Evolutionary conservation across 37 sponge, comb jelly and placozoan species (phyloP), one percentile per base, ranked within the genome.

Genomic region (Ianthella basta): DNA sequence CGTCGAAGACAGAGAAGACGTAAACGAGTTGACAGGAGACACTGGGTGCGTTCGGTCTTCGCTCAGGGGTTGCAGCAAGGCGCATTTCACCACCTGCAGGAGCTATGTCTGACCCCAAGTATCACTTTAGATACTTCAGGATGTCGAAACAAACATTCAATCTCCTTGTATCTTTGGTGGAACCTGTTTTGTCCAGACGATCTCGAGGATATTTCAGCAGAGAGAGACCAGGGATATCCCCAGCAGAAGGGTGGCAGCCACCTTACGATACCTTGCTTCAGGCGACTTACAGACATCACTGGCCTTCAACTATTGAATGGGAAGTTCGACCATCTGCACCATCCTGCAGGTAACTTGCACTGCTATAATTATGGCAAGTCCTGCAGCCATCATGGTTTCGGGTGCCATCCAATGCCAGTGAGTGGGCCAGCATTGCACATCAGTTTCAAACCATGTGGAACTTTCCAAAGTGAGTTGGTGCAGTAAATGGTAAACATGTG

Each of bases 271-370:
- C 59, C 59, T 56, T 56, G 59, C 59, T 56, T 56, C 59, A 56
- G 59, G 59, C 18, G 59, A 56, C 59, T 56, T 18, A 18, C 59
- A 56, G 59, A 56, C 59, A 56, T 56, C 36, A 8, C 59, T 79
- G 72, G 78, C 88, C 50, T 88, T 88, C 55, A 83, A 55, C 83
- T 88, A 50, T 29, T 56, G 89, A 23, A 77, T 84, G 34, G 89
- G 85, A 35, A 79, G 85, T 55, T 84, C 81, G 30, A 89, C 81
- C 13, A 72, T 89, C 73, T 84, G 81, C 59, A 10, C 41, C 20
- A 84, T 89, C 70, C 19, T 89, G 37, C 64, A 84, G 66, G 85
- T 84, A 72, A 89, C 89, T 18, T 89, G 89, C 15, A 44, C 34
- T 44, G 89, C 60, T 20, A 82, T 72, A n/a, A n/a, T n/a, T n/a